These are phyloP conservation scores for Rhodinocichla rosea DNA, from an alignment of 2,113 vertebrate species.

Conservation along the genomic window DNA sequence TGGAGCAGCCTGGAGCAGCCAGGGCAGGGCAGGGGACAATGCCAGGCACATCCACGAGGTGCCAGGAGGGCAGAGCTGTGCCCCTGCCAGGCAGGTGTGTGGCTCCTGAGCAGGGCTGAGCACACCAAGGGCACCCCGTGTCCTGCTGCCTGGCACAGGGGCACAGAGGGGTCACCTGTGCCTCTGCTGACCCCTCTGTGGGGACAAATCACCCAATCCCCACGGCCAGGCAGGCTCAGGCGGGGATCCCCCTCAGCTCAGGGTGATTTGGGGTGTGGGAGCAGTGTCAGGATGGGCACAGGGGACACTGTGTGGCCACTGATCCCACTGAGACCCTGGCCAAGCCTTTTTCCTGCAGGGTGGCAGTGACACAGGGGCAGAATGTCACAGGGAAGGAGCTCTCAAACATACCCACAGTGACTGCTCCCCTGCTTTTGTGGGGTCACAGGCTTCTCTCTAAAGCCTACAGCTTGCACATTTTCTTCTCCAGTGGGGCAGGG, in stretches of 20 bases:
- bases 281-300: neutral
- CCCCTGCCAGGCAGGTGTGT: neutral
- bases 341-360: neutral
- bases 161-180: neutral
- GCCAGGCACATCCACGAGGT: neutral
- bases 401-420: fast-evolving
- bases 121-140: neutral
- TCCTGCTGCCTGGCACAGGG: neutral
- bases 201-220: neutral
- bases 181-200: fast-evolving
- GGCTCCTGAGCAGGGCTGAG: neutral
- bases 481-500: neutral
- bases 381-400: neutral
- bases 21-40: neutral
- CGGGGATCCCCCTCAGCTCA: neutral
- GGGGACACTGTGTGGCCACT: neutral
- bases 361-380: neutral
- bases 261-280: neutral
- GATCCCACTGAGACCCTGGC: fast-evolving
- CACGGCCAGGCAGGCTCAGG: fast-evolving
- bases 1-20: too few species aligned
- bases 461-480: neutral
- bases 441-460: neutral
- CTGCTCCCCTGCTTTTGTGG: neutral
- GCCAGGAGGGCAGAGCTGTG: neutral